Conservation (phyloP, 2,888 invertebrate species). For the Lasius fuliginosus region DNA sequence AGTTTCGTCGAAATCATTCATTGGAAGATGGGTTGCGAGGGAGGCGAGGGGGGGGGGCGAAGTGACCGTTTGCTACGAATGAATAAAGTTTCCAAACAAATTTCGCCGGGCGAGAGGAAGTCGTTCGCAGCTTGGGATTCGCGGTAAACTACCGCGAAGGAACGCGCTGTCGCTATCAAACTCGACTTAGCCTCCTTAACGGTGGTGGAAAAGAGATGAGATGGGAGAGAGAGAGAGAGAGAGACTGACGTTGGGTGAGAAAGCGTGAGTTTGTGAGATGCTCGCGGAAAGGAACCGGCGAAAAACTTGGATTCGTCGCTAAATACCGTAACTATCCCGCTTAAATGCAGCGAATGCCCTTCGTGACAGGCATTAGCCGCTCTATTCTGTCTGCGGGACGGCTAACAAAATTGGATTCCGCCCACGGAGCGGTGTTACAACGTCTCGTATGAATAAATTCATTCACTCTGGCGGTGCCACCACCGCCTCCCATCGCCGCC, state of each 20-base stretch:
- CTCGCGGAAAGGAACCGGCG: constrained; percentile 25
- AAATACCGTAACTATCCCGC: constrained; percentile 53
- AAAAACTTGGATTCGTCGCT: constrained; percentile 42
- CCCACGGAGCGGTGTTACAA: constrained; percentile 54
- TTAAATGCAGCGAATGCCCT: constrained; percentile 48
- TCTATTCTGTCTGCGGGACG: constrained; percentile 52
- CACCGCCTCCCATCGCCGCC: background rate
- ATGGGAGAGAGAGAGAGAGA: background rate
- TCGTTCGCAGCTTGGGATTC: constrained; percentile 43
- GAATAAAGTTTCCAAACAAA: constrained; percentile 59
- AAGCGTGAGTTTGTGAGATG: constrained; percentile 30
- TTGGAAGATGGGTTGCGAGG: constrained; percentile 28
- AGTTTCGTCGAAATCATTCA: constrained; percentile 51
- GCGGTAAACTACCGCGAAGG: constrained; percentile 44
- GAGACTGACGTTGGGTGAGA: background rate
- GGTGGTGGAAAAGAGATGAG: constrained; percentile 19
- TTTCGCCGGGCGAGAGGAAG: constrained; percentile 32
- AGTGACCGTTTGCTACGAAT: constrained; percentile 51
- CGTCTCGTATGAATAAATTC: constrained; percentile 58
- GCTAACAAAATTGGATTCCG: constrained; percentile 55
- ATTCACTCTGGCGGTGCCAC: constrained; percentile 42
- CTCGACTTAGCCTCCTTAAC: constrained; percentile 37
- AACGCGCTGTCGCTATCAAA: constrained; percentile 39
- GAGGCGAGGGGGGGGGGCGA: background rate
- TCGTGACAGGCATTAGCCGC: constrained; percentile 46